Evolutionary conservation across 2,888 invertebrate genomes (phyloP).

Genomic region (Hofmannophila pseudospretella): DNA sequence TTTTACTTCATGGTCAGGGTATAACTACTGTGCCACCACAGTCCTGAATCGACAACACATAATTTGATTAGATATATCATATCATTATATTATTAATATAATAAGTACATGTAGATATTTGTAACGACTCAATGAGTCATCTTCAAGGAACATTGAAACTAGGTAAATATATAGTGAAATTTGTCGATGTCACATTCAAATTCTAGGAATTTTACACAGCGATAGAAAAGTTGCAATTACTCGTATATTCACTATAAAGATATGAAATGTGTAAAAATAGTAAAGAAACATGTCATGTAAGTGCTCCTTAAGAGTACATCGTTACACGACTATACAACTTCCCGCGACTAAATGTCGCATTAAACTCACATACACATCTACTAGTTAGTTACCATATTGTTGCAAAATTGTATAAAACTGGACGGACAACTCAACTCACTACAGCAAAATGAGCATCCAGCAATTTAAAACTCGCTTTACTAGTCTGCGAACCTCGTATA

Average conservation of each 20-base stretch:
- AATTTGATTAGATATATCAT: too few relatives aligned
- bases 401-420: slow-evolving; percentile 73
- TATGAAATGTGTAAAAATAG: not conserved
- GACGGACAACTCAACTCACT: slow-evolving; percentile 77
- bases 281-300: slow-evolving; percentile 3
- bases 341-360: slow-evolving; percentile 6
- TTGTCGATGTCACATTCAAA: slow-evolving; percentile 6
- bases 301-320: not conserved
- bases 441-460: slow-evolving; percentile 73
- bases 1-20: too few relatives aligned
- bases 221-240: not conserved
- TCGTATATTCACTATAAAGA: not conserved
- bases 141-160: too few relatives aligned
- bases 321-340: not conserved
- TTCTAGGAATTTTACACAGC: not conserved
- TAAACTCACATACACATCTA: slow-evolving; percentile 33
- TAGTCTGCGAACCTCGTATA: slow-evolving; percentile 22
- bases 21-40: too few relatives aligned
- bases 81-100: too few relatives aligned
- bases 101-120: too few relatives aligned
- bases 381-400: slow-evolving; percentile 38
- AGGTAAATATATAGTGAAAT: too few relatives aligned
- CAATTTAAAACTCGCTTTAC: slow-evolving; percentile 38
- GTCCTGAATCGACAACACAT: too few relatives aligned
- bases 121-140: too few relatives aligned